phyloP scores from a whole-genome alignment of 2,797 vertebrate genomes.

The Oceanodroma leucorhoa region DNA sequence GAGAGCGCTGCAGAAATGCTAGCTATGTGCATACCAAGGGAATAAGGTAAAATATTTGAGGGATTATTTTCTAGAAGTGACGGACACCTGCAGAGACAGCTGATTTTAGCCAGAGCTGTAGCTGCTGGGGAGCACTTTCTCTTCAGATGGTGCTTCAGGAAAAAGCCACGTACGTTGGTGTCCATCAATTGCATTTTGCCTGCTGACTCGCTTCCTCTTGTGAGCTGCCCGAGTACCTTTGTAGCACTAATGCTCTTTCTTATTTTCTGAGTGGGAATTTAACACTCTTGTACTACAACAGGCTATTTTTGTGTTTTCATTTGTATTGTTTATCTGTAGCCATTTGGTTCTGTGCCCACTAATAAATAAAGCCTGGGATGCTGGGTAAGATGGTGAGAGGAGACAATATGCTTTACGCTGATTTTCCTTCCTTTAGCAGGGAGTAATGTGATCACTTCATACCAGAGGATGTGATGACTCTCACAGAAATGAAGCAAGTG shows the following conservation, averaged over 20 bases:
- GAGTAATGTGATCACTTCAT: neutral
- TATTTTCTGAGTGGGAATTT: neutral
- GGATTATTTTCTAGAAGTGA: neutral
- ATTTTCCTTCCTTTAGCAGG: neutral
- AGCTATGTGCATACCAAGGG: neutral
- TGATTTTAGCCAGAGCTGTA: neutral
- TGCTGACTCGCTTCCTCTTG: neutral
- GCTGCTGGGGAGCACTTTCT: neutral
- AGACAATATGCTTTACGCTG: neutral
- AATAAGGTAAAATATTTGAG: neutral
- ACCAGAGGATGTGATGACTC: neutral
- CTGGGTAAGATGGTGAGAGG: neutral
- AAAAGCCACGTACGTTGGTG: fast-evolving
- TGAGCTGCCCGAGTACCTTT: neutral
- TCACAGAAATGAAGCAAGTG: neutral
- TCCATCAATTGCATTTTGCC: neutral
- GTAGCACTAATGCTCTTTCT: neutral
- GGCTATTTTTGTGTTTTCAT: neutral
- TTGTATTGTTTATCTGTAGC: neutral
- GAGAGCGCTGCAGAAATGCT: neutral
- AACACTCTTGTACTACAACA: neutral
- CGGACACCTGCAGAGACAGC: neutral
- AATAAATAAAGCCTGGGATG: neutral
- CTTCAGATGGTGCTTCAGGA: neutral
- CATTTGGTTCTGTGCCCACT: conserved; percentile 8